Evolutionary conservation across 2,888 invertebrate species (phyloP), one percentile per base, ranked within the genome.

Genomic region (Ophion ventricosus): DNA sequence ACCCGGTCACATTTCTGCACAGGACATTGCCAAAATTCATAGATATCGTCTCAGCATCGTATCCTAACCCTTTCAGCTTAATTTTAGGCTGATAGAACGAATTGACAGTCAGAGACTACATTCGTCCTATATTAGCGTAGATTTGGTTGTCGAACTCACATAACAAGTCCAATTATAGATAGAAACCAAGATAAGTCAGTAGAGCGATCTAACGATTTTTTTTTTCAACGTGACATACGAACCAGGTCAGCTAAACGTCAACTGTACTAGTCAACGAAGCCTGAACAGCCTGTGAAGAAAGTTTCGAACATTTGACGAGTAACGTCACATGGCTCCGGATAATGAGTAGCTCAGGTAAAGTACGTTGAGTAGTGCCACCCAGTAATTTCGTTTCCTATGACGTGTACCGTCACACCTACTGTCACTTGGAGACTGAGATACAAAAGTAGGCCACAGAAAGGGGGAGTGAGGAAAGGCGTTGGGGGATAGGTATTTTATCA

Each of bases 401-500:
- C 78, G 80, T 72, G 49, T 49, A 78, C 29, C 67, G 75, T 75
- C 63, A 67, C 59, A 40, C 59, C 63, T 14, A 64, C 69, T 23
- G 29, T 49, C 57, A 23, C 63, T 23, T 20, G 23, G 20, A 64
- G 56, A 64, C 64, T 40, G 23, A 35, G 26, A 35, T 43, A 35
- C 10, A 43, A 20, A 40, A 23, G 2, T 17, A 0, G 7, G 29
- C 5, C 17, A 69, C 57, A 56, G 75, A 82, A 35, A 74, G 76
- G 11, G 57, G 66, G 43, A 57, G 0, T 67, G 66, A 70, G 77
- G 59, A 25, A 43, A 59, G 61, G 23, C 35, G 66, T 59, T 64
- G 56, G 43, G 26, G 1, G 25, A 43, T 23, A 10, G 54, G 23
- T 29, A 77, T 74, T 63, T 81, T 79, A 85, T 83, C 75, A 72